A percentile compares a stretch with the other conserved stretches of the same genome.
phyloP scores from a whole-genome alignment of 2,797 vertebrate genomes.

The Knipowitschia caucasica region DNA sequence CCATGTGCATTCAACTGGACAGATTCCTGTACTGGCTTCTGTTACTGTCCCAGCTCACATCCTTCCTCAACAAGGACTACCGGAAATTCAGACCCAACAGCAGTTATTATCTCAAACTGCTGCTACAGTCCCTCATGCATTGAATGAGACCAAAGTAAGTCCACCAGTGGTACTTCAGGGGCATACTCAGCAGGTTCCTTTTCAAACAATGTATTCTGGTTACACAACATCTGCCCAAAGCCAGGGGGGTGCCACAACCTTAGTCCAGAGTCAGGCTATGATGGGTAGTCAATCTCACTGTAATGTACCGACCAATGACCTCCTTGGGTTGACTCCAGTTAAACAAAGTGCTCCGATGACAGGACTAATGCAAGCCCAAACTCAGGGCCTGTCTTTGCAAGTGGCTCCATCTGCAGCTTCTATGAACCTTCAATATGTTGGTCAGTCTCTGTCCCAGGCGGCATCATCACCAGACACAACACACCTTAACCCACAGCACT shows the following conservation, averaged over 20 bases:
- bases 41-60: constrained; percentile 37
- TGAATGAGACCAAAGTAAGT: constrained; percentile 44
- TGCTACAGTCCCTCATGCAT: constrained; percentile 34
- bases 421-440: constrained; percentile 54
- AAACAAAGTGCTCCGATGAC: constrained; percentile 50
- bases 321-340: constrained; percentile 43
- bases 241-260: constrained; percentile 48
- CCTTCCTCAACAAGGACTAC: constrained; percentile 53
- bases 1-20: constrained; percentile 56
- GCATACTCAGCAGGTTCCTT: constrained; percentile 58
- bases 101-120: constrained; percentile 52
- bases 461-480: constrained; percentile 56
- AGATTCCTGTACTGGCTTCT: constrained; percentile 47
- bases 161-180: constrained; percentile 39
- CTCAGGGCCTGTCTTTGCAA: constrained; percentile 44
- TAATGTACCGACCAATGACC: constrained; percentile 37
- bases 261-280: constrained; percentile 49
- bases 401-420: constrained; percentile 43
- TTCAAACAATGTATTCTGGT: constrained; percentile 56
- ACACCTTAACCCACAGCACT: constrained; percentile 56
- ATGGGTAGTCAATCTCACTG: constrained; percentile 36
- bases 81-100: constrained; percentile 55
- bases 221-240: constrained; percentile 40
- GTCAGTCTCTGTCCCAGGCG: constrained; percentile 57
- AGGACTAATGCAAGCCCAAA: constrained; percentile 47